Evolutionary conservation across 2,113 vertebrate genomes (phyloP), one percentile per base, ranked within the genome.

Genomic region (Python bivittatus): DNA sequence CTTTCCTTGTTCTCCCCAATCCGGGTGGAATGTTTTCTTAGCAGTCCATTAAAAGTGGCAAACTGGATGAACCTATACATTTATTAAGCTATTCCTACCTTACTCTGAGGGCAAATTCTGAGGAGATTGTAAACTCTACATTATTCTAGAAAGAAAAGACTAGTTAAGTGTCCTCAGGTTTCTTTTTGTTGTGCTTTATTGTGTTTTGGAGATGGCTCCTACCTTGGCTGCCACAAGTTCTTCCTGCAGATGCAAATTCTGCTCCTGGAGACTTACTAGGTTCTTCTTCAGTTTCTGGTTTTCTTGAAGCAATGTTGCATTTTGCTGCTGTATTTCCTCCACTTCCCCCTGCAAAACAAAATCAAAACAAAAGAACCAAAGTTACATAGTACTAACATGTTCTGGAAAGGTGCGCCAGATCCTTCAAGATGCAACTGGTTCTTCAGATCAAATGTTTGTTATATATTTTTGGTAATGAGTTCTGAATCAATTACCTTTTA

Each of bases 291-390:
- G 96, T 12, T 96, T 89, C 92, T 96, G 88, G 1, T 98, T 98
- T 86, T 97, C 96, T 17, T 79, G 52, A 84, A 3, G 64, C 57
- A 98, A 93, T 2, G 93, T 94, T 83, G 91, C 86, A 53, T 97
- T 97, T 29, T 91, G 95, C 7, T 96, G 95, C 15, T 97, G 95
- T 23, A 97, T 84, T 93, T 98, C 96, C 64, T 97, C 97, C 48
- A 97, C 95, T 84, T 97, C 96, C 84, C 92, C 97, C 97, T 98
- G 33, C 27, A 20, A 12, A 33, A 5, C 4, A 54, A 64, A 33
- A 54, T 11, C 29, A 90, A 53, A 52, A 58, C 0, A 3, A 92
- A 93, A 91, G 5, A 93, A 33, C 1, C 27, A 10, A 84, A n/a
- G 1, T 7, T n/a, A 29, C 13, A 52, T 48, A 22, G 2, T 8